These are phyloP conservation scores for Agonum fuliginosum DNA, from an alignment of 2,888 invertebrate species.

Conservation along the genomic window DNA sequence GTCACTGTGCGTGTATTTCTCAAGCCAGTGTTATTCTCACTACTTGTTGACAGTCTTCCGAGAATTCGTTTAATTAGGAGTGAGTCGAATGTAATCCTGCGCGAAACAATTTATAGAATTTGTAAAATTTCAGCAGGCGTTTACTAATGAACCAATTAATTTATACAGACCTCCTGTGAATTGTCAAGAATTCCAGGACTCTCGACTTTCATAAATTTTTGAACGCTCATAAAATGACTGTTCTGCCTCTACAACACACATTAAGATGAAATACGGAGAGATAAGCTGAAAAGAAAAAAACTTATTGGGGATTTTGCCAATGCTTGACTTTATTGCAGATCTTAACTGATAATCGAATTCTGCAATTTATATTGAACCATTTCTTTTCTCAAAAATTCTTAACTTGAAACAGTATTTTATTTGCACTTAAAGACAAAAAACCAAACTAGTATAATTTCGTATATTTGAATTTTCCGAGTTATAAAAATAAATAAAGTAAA, in stretches of 20 bases:
- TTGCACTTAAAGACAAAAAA: too few species aligned
- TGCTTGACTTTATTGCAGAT: too few species aligned
- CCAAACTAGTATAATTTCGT: too few species aligned
- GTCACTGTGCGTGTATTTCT: slow-evolving; percentile 30
- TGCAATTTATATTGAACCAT: too few species aligned
- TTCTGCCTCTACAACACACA: background rate
- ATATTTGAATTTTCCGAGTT: too few species aligned
- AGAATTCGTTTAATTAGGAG: slow-evolving; percentile 41
- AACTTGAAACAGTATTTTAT: too few species aligned
- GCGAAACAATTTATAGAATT: slow-evolving; percentile 55
- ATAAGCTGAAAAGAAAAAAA: too few species aligned
- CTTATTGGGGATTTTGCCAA: too few species aligned
- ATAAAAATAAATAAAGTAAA: too few species aligned
- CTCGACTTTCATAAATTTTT: background rate
- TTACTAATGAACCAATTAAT: slow-evolving; percentile 57
- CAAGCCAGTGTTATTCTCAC: slow-evolving; percentile 22
- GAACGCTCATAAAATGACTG: background rate
- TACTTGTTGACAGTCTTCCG: slow-evolving; percentile 38
- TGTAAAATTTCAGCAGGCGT: slow-evolving; percentile 54
- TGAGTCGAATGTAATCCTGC: slow-evolving; percentile 26
- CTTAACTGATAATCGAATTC: too few species aligned
- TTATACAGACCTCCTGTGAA: slow-evolving; percentile 29
- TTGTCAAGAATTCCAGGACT: slow-evolving; percentile 17
- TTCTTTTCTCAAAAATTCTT: too few species aligned
- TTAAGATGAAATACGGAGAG: too few species aligned